Conservation (phyloP, 2,797 vertebrate genomes). For the Pseudochirops cupreus region DNA sequence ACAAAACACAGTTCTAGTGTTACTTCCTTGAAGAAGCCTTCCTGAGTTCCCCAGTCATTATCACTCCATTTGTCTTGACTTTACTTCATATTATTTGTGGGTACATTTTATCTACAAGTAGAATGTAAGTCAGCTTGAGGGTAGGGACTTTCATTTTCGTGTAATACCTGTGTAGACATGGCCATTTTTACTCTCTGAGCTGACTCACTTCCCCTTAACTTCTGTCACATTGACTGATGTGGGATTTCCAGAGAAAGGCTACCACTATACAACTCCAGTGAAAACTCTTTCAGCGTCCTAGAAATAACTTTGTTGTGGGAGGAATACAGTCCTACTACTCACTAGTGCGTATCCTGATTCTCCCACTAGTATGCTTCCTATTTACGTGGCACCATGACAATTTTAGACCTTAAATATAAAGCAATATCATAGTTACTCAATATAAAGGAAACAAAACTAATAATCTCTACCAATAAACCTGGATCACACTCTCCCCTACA, state of each 20-base stretch:
- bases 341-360: background rate
- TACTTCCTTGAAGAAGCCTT: background rate
- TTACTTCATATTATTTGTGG: background rate
- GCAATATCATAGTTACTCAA: background rate
- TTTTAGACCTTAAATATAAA: background rate
- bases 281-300: background rate
- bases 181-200: background rate
- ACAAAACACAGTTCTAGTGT: background rate
- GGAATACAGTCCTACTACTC: background rate
- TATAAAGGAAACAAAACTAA: background rate
- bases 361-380: background rate
- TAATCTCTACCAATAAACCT: background rate
- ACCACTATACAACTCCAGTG: background rate
- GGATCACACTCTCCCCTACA: background rate
- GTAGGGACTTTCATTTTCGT: background rate
- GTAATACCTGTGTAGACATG: background rate
- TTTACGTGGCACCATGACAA: background rate
- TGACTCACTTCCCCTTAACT: background rate
- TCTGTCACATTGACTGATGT: background rate
- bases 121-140: background rate
- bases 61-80: background rate
- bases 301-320: background rate
- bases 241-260: background rate
- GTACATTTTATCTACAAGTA: background rate
- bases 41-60: background rate